phyloP scores from a whole-genome alignment of 2,888 invertebrate species.

The Chelonus formosanus region DNA sequence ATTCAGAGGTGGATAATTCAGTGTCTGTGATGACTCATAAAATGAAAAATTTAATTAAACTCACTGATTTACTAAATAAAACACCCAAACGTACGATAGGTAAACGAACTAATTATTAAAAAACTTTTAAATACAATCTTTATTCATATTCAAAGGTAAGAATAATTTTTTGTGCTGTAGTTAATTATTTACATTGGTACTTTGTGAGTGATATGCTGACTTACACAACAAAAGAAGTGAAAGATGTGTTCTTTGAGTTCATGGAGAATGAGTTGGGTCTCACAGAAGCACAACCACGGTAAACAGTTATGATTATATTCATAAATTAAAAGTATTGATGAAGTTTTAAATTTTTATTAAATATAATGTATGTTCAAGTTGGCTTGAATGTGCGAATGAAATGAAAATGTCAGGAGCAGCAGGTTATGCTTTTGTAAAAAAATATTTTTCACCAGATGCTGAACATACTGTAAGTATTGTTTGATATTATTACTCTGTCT shows the following conservation, averaged over 20 bases:
- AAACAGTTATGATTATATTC: background rate
- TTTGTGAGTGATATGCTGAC: constrained; percentile 34
- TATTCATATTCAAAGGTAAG: background rate
- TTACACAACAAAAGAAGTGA: constrained; percentile 35
- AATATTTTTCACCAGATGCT: constrained; percentile 30
- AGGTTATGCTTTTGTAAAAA: constrained; percentile 34
- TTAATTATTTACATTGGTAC: constrained; percentile 40
- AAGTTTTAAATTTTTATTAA: background rate
- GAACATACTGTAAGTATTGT: constrained; percentile 31
- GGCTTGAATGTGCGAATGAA: constrained; percentile 34
- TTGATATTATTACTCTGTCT: background rate
- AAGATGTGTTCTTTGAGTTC: constrained; percentile 17
- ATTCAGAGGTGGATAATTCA: constrained; percentile 11
- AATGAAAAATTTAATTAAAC: constrained; percentile 2
- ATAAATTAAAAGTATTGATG: too few species aligned
- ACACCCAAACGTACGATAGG: constrained; percentile 34
- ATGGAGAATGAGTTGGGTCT: constrained; percentile 25
- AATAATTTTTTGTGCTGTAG: constrained; percentile 9
- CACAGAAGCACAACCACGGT: constrained; percentile 33
- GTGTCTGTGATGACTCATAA: background rate
- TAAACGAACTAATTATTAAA: constrained; percentile 9
- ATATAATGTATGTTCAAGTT: constrained; percentile 24
- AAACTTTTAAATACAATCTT: background rate
- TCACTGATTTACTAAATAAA: constrained; percentile 24
- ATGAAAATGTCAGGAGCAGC: constrained; percentile 34